Evolutionary conservation across 2,113 vertebrate genomes (phyloP), one percentile per base, ranked within the genome.

Genomic region (Paradoxurus hermaphroditus): DNA sequence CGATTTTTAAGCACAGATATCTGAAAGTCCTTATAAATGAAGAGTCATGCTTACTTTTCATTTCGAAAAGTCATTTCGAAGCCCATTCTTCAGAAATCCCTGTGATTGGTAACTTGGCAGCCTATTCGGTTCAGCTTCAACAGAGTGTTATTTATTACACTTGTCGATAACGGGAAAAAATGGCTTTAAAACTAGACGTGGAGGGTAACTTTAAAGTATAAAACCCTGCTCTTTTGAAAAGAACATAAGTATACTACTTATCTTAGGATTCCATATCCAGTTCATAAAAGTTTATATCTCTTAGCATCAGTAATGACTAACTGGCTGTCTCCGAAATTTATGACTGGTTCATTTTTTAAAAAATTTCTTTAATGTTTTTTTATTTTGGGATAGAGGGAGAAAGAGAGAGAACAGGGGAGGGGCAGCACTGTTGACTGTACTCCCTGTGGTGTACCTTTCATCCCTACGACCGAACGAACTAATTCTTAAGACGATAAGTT

Each of bases 1-100:
- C 36, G 63, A 70, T 93, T 86, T 86, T 75, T 59, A 59, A 96
- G 16, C 15, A 70, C 19, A 36, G 19, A 12, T 77, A 73, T 49
- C 77, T 78, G 29, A 93, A 96, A 86, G 5, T 89, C 65, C 31
- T 46, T 91, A 44, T 86, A 27, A 95, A 79, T 68, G 63, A 92
- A 94, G 53, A 93, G 72, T 92, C 27, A 27, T 78, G 16, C 53
- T 41, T 68, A 78, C 62, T 70, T 92, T 95, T 94, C 31, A 81
- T 88, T 94, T 95, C 75, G 92, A 88, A 96, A 92, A 94, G 46
- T 72, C 21, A 41, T 94, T 88, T 86, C 68, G 36, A 90, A 95
- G 39, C 23, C 83, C 63, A 83, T 90, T 91, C 56, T 95, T 79
- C 31, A 59, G 59, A 93, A 93, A 62, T 92, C 70, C 36, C 68